Conservation (phyloP, 2,888 invertebrate genomes). For the Apotomis capreana region DNA sequence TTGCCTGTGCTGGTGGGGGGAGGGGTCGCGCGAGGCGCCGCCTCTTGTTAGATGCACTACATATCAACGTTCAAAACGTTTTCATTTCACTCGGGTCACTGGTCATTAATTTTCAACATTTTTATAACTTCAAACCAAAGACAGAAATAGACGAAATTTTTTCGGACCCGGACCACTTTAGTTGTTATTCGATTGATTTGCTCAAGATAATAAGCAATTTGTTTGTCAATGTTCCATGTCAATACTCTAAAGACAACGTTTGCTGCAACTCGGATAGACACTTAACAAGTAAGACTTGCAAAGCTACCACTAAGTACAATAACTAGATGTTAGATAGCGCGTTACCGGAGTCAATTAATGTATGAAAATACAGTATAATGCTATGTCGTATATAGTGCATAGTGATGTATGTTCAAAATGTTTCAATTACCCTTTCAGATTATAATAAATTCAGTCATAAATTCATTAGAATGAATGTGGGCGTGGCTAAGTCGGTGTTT, state of each 20-base stretch:
- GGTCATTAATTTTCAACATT: slow-evolving; percentile 31
- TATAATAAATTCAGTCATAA: slow-evolving; percentile 13
- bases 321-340: slow-evolving; percentile 66
- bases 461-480: slow-evolving; percentile 16
- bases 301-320: slow-evolving; percentile 77
- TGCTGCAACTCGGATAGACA: slow-evolving; percentile 30
- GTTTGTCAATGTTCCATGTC: slow-evolving; percentile 33
- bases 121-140: slow-evolving; percentile 34
- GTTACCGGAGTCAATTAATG: slow-evolving; percentile 76
- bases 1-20: slow-evolving; percentile 45
- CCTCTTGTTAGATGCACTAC: slow-evolving; percentile 47
- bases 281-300: slow-evolving; percentile 52
- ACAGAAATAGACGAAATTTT: slow-evolving; percentile 24
- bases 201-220: slow-evolving; percentile 73
- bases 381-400: slow-evolving; percentile 42
- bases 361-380: slow-evolving; percentile 56
- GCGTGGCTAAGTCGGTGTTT: slow-evolving; percentile 28
- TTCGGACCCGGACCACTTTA: slow-evolving; percentile 30
- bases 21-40: slow-evolving; percentile 43
- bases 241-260: slow-evolving; percentile 32
- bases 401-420: slow-evolving; percentile 48
- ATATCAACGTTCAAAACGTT: slow-evolving; percentile 66
- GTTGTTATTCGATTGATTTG: slow-evolving; percentile 56
- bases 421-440: slow-evolving; percentile 22
- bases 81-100: slow-evolving; percentile 36